Evolutionary conservation across 2,888 invertebrate species (phyloP).

Genomic region (Aleiodes leptofemur): DNA sequence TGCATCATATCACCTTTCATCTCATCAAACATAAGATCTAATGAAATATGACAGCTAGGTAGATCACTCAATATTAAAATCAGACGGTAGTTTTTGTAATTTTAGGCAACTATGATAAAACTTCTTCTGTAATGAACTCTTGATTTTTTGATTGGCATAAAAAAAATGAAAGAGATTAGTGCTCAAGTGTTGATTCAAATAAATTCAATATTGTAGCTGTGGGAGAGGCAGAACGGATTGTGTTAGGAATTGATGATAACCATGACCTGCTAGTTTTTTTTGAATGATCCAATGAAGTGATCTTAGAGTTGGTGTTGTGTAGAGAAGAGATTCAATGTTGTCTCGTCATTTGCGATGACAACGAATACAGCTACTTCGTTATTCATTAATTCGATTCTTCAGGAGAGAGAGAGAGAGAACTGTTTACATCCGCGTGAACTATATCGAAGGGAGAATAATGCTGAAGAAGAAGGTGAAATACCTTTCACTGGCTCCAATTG

Average conservation of each 20-base stretch:
- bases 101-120: not conserved
- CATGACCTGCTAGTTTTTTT: slow-evolving; percentile 21
- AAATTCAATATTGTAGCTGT: slow-evolving; percentile 9
- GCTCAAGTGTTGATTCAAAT: not conserved
- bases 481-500: slow-evolving; percentile 52
- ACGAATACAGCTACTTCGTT: slow-evolving; percentile 42
- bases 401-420: not conserved
- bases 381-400: slow-evolving; percentile 41
- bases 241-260: slow-evolving; percentile 24
- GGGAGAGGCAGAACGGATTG: slow-evolving; percentile 12
- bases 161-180: not conserved
- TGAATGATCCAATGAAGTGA: slow-evolving; percentile 36
- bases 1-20: too few relatives aligned
- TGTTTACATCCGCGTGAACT: slow-evolving; percentile 15
- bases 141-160: not conserved
- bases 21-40: too few relatives aligned
- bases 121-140: not conserved
- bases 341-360: slow-evolving; percentile 39
- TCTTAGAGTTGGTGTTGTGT: slow-evolving; percentile 10
- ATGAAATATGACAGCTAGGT: too few relatives aligned
- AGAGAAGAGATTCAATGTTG: slow-evolving; percentile 14
- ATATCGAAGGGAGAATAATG: not conserved
- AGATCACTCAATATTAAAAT: too few relatives aligned
- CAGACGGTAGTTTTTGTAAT: too few relatives aligned
- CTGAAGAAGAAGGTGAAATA: slow-evolving; percentile 43